Evolutionary conservation across 2,797 vertebrate species (phyloP).

Genomic region (Thunnus albacares): DNA sequence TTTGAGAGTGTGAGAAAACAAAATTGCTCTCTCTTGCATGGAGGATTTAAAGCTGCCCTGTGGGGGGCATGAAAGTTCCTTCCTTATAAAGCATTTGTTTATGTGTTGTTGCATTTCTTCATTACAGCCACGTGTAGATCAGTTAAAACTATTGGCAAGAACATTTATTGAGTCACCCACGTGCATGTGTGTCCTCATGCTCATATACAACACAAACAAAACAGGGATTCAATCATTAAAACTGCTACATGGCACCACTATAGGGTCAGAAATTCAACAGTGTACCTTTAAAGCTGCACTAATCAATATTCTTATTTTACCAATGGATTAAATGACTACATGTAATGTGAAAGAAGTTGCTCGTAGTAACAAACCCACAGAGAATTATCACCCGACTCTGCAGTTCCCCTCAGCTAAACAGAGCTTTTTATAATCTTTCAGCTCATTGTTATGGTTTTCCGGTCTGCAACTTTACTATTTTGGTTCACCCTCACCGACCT

Average conservation of each 20-base stretch:
- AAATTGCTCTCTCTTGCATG: not conserved
- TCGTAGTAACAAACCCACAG: not conserved
- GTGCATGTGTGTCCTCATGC: not conserved
- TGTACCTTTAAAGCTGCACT: not conserved
- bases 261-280: too few species aligned
- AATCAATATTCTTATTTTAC: not conserved
- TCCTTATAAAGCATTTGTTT: not conserved
- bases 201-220: not conserved
- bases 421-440: not conserved
- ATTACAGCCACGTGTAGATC: not conserved
- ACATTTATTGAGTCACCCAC: not conserved
- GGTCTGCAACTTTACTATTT: not conserved
- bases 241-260: not conserved
- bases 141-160: not conserved
- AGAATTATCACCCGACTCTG: not conserved
- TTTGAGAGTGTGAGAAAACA: too few species aligned
- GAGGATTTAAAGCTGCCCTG: not conserved
- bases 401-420: not conserved
- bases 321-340: not conserved
- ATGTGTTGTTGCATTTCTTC: not conserved
- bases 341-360: not conserved
- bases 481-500: not conserved
- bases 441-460: not conserved
- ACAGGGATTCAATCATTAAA: not conserved
- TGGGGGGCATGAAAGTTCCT: not conserved